These are phyloP conservation scores for Fulmarus glacialis DNA, from an alignment of 2,113 vertebrate species.

Conservation along the genomic window DNA sequence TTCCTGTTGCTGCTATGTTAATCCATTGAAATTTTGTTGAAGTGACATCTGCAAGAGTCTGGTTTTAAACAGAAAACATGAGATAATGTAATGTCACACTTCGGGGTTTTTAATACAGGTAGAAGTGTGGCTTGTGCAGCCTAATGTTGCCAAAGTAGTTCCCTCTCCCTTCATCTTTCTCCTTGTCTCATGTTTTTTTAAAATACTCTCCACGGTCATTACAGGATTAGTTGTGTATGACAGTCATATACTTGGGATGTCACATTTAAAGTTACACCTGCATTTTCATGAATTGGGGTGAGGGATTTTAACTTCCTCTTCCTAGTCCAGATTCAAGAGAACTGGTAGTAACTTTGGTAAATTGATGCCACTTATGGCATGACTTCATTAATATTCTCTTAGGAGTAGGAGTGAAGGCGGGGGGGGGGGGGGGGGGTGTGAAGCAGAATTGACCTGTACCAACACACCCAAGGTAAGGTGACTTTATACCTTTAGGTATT, in stretches of 20 bases:
- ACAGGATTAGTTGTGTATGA: background rate
- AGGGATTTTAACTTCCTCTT: background rate
- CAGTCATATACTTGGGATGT: background rate
- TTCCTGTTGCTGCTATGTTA: background rate
- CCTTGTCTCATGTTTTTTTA: background rate
- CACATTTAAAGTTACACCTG: background rate
- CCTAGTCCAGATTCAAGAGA: background rate
- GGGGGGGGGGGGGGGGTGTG: fast-evolving
- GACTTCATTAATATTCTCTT: background rate
- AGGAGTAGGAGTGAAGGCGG: background rate
- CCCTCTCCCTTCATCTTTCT: background rate
- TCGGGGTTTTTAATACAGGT: background rate
- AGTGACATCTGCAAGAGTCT: background rate
- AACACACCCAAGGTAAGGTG: background rate
- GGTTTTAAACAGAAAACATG: background rate
- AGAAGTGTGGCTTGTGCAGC: background rate
- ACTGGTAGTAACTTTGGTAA: background rate
- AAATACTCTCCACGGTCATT: background rate
- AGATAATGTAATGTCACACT: background rate
- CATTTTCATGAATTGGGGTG: background rate
- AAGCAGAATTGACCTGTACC: background rate
- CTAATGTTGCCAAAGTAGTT: background rate
- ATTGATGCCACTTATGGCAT: background rate
- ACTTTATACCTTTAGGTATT: background rate
- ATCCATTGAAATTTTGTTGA: background rate